Percentiles rank a stretch among this genome's conserved stretches.
These are phyloP conservation scores for Drosophila melanica DNA, from an alignment of 1,140 invertebrate genomes.

Conservation along the genomic window DNA sequence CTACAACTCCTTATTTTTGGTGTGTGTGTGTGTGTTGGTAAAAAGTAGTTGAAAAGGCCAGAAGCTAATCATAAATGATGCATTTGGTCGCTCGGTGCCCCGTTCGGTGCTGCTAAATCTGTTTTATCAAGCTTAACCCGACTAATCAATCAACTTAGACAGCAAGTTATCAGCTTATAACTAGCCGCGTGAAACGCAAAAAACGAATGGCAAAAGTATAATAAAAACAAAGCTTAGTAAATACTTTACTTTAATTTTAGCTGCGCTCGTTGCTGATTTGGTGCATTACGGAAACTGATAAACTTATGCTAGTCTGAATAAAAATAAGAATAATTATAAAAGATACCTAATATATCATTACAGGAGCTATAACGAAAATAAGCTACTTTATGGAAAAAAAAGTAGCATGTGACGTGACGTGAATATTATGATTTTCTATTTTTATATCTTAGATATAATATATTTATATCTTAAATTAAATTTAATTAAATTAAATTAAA, in stretches of 20 bases:
- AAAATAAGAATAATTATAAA: too few relatives aligned
- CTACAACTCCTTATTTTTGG: conserved; percentile 8
- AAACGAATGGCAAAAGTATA: not conserved
- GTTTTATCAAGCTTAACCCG: conserved; percentile 32
- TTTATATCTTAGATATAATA: too few relatives aligned
- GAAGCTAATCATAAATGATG: conserved; percentile 44
- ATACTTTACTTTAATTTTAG: not conserved
- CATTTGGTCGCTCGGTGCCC: conserved; percentile 5
- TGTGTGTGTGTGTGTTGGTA: not conserved
- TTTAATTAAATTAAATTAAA: too few relatives aligned
- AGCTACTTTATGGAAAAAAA: too few relatives aligned
- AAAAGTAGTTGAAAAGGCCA: conserved; percentile 15
- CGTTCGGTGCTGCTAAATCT: conserved; percentile 7
- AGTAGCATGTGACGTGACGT: too few relatives aligned
- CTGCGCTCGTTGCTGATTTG: not conserved
- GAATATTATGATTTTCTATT: too few relatives aligned
- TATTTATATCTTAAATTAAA: too few relatives aligned
- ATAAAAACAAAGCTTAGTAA: not conserved
- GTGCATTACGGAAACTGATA: too few relatives aligned
- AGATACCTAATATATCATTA: too few relatives aligned
- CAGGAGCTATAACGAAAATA: too few relatives aligned
- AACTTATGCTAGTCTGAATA: too few relatives aligned
- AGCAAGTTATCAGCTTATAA: conserved; percentile 43
- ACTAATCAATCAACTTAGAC: conserved; percentile 50
- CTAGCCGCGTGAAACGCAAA: conserved; percentile 6